Percentiles rank a stretch among this genome's conserved stretches.
phyloP scores from a whole-genome alignment of 2,797 vertebrate genomes.

The Salmo trutta region DNA sequence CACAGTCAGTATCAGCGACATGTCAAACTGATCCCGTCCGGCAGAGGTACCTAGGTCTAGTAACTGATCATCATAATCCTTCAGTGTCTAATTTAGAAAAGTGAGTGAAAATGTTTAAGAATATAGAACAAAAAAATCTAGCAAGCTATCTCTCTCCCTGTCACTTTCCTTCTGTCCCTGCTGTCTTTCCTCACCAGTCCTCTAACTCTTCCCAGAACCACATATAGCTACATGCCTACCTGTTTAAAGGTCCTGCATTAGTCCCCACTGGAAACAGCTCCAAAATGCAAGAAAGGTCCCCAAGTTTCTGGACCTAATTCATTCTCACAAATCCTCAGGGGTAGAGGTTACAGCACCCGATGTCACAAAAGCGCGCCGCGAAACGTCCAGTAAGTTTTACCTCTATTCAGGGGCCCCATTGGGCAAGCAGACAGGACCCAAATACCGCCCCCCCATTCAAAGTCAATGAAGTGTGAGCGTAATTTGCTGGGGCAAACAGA shows the following conservation, averaged over 20 bases:
- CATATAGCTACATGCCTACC: conserved; percentile 73
- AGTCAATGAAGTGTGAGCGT: conserved; percentile 72
- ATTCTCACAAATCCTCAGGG: conserved; percentile 46
- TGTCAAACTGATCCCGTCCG: conserved; percentile 40
- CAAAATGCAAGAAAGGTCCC: conserved; percentile 70
- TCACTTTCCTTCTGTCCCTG: background rate
- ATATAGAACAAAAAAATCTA: conserved; percentile 5
- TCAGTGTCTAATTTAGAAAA: background rate
- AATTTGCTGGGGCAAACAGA: conserved; percentile 79
- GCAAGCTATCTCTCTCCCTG: conserved; percentile 16
- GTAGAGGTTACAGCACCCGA: conserved; percentile 33
- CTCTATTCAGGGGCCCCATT: conserved; percentile 68
- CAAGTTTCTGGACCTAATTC: conserved; percentile 63
- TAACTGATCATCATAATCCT: background rate
- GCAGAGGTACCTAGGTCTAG: background rate
- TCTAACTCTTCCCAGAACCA: conserved; percentile 45
- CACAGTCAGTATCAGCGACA: conserved; percentile 66
- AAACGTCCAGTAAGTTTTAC: conserved; percentile 70
- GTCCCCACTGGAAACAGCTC: conserved; percentile 67
- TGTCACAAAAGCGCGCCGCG: conserved; percentile 58
- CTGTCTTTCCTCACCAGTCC: conserved; percentile 25
- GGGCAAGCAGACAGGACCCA: conserved; percentile 51
- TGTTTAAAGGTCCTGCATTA: conserved; percentile 63
- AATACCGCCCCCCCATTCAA: conserved; percentile 66
- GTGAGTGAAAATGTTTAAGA: background rate